Evolutionary conservation across 2,888 invertebrate genomes (phyloP).

Genomic region (Leucozona laternaria): DNA sequence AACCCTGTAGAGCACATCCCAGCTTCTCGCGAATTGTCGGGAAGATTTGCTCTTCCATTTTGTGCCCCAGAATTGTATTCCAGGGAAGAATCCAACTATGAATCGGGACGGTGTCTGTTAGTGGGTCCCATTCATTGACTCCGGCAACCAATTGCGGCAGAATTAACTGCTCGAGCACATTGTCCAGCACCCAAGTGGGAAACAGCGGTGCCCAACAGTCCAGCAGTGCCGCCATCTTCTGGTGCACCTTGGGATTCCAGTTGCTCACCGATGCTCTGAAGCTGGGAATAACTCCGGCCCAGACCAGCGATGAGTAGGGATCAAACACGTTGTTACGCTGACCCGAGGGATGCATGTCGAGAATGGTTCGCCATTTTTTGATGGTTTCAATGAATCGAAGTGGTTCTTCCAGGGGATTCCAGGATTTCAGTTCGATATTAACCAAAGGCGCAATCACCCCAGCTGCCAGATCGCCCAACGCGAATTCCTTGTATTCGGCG

Average conservation of each 20-base stretch:
- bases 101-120: slow-evolving; percentile 96
- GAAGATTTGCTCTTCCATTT: slow-evolving; percentile 87
- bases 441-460: slow-evolving; percentile 93
- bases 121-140: slow-evolving; percentile 97
- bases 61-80: slow-evolving; percentile 91
- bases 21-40: slow-evolving; percentile 96
- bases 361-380: slow-evolving; percentile 88
- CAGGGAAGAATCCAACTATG: slow-evolving; percentile 99
- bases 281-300: slow-evolving; percentile 94
- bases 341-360: slow-evolving; percentile 82
- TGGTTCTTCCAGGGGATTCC: slow-evolving; percentile 91
- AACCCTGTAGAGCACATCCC: slow-evolving; percentile 93
- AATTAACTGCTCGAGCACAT: slow-evolving; percentile 92
- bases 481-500: slow-evolving; percentile 93
- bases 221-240: slow-evolving; percentile 90
- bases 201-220: slow-evolving; percentile 92
- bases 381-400: slow-evolving; percentile 87
- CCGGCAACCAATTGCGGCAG: slow-evolving; percentile 90
- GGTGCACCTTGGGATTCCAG: slow-evolving; percentile 94
- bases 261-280: slow-evolving; percentile 86
- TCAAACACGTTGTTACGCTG: slow-evolving; percentile 83
- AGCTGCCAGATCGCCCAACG: slow-evolving; percentile 92
- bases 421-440: slow-evolving; percentile 89
- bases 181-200: slow-evolving; percentile 93
- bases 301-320: slow-evolving; percentile 92